These are phyloP conservation scores for Drosophila guanche DNA, from an alignment of 1,140 invertebrate species.

Conservation along the genomic window DNA sequence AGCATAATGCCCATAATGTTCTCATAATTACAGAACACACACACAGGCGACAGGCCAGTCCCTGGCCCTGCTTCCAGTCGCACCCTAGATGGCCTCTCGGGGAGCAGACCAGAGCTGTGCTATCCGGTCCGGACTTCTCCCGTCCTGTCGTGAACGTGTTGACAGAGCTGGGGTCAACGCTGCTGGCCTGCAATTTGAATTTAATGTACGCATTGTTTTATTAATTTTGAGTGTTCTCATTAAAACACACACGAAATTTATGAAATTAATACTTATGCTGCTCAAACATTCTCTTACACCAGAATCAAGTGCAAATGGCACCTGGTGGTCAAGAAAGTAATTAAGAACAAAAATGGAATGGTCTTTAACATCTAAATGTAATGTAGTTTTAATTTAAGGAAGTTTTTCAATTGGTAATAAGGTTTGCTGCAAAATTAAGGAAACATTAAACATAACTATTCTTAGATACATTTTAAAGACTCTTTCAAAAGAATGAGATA, in stretches of 20 bases:
- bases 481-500: too few relatives aligned
- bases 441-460: background rate
- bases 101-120: too few relatives aligned
- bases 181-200: slow-evolving; percentile 71
- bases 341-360: slow-evolving; percentile 11
- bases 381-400: slow-evolving; percentile 22
- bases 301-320: background rate
- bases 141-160: slow-evolving; percentile 35
- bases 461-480: too few relatives aligned
- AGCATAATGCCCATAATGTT: slow-evolving; percentile 77
- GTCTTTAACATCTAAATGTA: slow-evolving; percentile 45
- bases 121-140: slow-evolving; percentile 11
- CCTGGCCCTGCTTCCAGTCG: background rate
- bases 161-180: slow-evolving; percentile 34
- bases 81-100: too few relatives aligned
- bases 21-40: slow-evolving; percentile 78
- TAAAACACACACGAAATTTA: slow-evolving; percentile 68
- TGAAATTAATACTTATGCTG: slow-evolving; percentile 66
- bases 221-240: slow-evolving; percentile 77
- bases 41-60: slow-evolving; percentile 7
- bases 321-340: slow-evolving; percentile 11
- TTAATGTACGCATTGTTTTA: slow-evolving; percentile 80
- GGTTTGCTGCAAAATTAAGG: background rate
- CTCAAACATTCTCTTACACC: background rate
- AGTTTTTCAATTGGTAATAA: slow-evolving; percentile 12